These are phyloP conservation scores for Scaeva pyrastri DNA, from an alignment of 2,888 invertebrate genomes.

Conservation along the genomic window DNA sequence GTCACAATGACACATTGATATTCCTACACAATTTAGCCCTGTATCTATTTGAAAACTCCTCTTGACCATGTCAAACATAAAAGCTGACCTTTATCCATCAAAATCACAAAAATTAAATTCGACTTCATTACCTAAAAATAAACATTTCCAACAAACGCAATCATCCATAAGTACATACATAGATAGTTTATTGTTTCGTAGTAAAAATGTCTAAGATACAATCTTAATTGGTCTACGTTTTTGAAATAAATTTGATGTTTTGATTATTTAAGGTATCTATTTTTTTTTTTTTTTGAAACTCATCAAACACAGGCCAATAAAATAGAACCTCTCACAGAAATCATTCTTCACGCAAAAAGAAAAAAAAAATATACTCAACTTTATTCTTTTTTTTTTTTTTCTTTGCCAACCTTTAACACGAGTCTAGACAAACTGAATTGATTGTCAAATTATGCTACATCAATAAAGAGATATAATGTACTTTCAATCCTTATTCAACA, in stretches of 20 bases:
- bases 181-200: too few species aligned
- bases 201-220: background rate
- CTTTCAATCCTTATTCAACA: conserved; percentile 16
- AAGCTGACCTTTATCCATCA: too few species aligned
- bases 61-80: too few species aligned
- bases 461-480: background rate
- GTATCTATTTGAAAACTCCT: too few species aligned
- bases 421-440: conserved; percentile 33
- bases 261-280: background rate
- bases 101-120: too few species aligned
- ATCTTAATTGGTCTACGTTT: background rate
- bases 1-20: too few species aligned
- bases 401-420: background rate
- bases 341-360: background rate
- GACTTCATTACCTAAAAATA: too few species aligned
- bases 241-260: background rate
- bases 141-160: too few species aligned
- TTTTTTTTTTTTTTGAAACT: background rate
- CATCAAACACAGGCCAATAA: background rate
- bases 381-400: too few species aligned
- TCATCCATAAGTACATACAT: too few species aligned
- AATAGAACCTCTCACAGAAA: background rate
- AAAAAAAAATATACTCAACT: background rate
- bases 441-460: background rate
- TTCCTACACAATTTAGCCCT: too few species aligned